phyloP scores from a whole-genome alignment of 2,888 invertebrate species.

The Drosophila multiciliata region DNA sequence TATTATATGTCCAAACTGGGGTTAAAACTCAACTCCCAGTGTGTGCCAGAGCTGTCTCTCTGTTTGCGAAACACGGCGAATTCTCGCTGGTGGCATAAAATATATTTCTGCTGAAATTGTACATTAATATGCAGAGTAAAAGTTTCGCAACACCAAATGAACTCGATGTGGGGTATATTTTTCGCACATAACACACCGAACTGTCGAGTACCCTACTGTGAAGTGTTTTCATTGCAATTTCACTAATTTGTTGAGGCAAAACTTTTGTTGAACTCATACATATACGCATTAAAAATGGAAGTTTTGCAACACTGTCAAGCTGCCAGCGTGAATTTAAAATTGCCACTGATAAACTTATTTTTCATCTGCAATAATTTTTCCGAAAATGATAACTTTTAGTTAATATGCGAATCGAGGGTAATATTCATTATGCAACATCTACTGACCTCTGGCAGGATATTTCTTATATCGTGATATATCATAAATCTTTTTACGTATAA shows the following conservation, averaged over 20 bases:
- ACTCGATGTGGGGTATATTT: constrained; percentile 5
- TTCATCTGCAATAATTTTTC: not conserved
- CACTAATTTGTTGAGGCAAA: constrained; percentile 49
- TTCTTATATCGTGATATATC: constrained; percentile 9
- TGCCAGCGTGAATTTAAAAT: constrained; percentile 22
- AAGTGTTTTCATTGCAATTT: constrained; percentile 52
- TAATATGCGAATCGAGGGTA: not conserved
- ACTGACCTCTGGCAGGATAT: not conserved
- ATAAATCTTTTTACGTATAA: constrained; percentile 18
- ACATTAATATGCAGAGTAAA: constrained; percentile 66
- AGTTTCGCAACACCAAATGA: constrained; percentile 49
- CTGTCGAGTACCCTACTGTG: constrained; percentile 25
- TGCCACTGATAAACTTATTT: not conserved
- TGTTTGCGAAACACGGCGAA: constrained; percentile 46
- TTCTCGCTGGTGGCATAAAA: constrained; percentile 72
- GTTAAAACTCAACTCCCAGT: constrained; percentile 11
- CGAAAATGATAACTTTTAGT: not conserved
- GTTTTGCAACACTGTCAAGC: constrained; percentile 28
- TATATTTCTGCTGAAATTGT: constrained; percentile 59
- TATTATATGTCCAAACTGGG: constrained; percentile 38
- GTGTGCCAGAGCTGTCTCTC: constrained; percentile 16
- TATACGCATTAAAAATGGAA: constrained; percentile 9
- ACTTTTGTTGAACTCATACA: constrained; percentile 20
- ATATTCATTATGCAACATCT: not conserved
- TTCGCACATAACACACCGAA: constrained; percentile 2